Conservation (phyloP, 1,140 invertebrate genomes). For the Tetranychus urticae region DNA sequence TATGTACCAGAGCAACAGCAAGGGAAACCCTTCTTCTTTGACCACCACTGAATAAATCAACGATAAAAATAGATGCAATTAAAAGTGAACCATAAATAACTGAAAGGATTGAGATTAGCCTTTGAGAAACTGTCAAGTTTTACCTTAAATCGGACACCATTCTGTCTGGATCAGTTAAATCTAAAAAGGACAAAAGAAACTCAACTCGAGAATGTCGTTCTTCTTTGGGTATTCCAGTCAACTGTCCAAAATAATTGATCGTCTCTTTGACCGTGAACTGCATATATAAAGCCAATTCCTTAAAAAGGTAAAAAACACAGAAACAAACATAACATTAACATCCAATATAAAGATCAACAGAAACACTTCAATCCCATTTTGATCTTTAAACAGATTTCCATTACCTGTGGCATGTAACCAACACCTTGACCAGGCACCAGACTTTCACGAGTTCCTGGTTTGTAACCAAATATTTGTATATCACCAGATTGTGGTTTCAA, state of each 20-base stretch:
- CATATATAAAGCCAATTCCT: conserved; percentile 67
- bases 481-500: conserved; percentile 4
- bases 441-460: conserved; percentile 16
- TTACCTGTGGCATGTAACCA: conserved; percentile 45
- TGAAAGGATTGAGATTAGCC: neutral
- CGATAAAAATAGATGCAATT: too few relatives aligned
- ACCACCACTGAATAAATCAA: conserved; percentile 39
- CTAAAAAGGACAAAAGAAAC: conserved; percentile 67
- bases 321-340: neutral
- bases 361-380: too few relatives aligned
- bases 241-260: conserved; percentile 80
- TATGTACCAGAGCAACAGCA: conserved; percentile 32
- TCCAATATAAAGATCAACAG: too few relatives aligned
- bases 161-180: conserved; percentile 36
- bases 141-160: conserved; percentile 65
- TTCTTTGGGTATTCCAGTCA: conserved; percentile 54
- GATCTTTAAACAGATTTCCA: conserved; percentile 14
- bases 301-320: neutral
- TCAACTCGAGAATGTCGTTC: conserved; percentile 53
- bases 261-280: conserved; percentile 83
- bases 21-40: conserved; percentile 76
- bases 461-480: conserved; percentile 5
- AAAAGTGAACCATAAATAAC: neutral
- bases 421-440: conserved; percentile 49
- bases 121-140: neutral